Percentiles rank a stretch among this genome's conserved stretches.
Conservation (phyloP, 2,797 vertebrate genomes). For the Holocentrus rufus region DNA sequence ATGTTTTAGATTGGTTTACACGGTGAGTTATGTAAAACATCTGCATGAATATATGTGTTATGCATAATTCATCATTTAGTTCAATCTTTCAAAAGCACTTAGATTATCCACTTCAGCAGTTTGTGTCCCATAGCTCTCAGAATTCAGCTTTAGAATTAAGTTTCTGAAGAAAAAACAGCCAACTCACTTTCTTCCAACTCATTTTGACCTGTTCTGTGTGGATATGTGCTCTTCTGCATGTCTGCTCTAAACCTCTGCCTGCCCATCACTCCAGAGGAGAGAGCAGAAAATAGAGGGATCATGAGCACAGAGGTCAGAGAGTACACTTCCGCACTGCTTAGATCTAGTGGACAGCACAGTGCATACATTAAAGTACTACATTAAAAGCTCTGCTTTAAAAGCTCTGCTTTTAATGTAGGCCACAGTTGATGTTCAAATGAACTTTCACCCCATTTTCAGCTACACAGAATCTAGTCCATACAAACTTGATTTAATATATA, state of each 20-base stretch:
- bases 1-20: constrained; percentile 26
- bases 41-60: constrained; percentile 5
- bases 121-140: constrained; percentile 2
- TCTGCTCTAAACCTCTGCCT: not conserved
- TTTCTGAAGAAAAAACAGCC: constrained; percentile 2
- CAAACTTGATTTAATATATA: not conserved
- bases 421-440: constrained; percentile 27
- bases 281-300: constrained; percentile 12
- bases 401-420: constrained; percentile 29
- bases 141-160: not conserved
- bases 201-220: not conserved
- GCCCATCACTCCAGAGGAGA: constrained; percentile 9
- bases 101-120: not conserved
- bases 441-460: constrained; percentile 26
- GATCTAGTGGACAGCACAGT: constrained; percentile 1
- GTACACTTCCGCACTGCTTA: not conserved
- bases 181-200: not conserved
- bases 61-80: constrained; percentile 45
- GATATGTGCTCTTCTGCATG: not conserved
- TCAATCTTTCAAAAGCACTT: not conserved
- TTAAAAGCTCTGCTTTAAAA: constrained; percentile 9
- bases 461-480: not conserved
- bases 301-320: constrained; percentile 38
- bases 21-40: constrained; percentile 2
- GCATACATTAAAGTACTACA: not conserved